phyloP scores from a whole-genome alignment of 2,113 vertebrate species.

The Lophura nycthemera region DNA sequence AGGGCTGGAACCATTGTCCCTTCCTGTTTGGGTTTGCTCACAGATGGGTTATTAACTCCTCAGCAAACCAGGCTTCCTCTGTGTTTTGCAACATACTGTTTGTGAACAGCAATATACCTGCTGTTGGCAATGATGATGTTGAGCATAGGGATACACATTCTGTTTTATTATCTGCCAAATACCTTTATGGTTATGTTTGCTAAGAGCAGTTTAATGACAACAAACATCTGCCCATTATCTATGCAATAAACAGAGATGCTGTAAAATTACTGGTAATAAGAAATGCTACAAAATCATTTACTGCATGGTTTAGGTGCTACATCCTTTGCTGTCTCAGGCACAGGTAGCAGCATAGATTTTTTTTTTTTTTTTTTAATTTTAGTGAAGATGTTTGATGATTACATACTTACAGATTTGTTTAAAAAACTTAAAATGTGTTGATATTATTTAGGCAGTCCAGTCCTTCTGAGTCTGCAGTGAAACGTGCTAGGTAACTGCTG shows the following conservation, averaged over 20 bases:
- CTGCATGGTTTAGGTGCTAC: not conserved
- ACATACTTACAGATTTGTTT: not conserved
- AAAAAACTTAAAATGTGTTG: not conserved
- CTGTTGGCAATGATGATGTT: not conserved
- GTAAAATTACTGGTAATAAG: conserved; percentile 69
- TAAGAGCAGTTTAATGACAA: conserved; percentile 65
- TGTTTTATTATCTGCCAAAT: conserved; percentile 20
- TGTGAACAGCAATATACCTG: not conserved
- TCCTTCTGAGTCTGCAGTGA: not conserved
- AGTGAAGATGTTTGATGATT: not conserved
- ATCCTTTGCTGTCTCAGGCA: not conserved
- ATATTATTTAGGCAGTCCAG: not conserved
- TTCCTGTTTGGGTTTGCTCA: not conserved
- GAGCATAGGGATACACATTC: not conserved
- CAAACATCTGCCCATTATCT: conserved; percentile 64
- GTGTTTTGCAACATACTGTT: not conserved
- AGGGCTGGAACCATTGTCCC: not conserved
- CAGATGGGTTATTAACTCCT: not conserved
- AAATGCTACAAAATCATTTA: conserved; percentile 57
- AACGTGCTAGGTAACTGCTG: not conserved
- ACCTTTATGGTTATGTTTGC: conserved; percentile 52
- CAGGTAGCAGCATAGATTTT: not conserved
- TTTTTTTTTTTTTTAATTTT: conserved; percentile 24
- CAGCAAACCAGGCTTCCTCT: not conserved
- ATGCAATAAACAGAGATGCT: conserved; percentile 51